These are phyloP conservation scores for Rhopalosiphum padi DNA, from an alignment of 1,140 invertebrate genomes.

Conservation along the genomic window DNA sequence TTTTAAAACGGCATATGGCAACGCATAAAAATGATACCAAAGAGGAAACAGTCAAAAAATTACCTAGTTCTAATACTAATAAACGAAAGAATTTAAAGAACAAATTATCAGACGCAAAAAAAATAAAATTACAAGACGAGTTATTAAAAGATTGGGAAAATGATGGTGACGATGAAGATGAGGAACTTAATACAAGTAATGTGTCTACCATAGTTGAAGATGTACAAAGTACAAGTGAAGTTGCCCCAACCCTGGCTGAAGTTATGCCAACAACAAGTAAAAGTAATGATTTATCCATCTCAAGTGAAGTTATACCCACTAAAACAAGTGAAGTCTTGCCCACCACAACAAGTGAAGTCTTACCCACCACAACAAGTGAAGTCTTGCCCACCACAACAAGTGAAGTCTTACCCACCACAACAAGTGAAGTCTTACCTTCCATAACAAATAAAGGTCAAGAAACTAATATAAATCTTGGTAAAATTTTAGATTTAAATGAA, in stretches of 20 bases:
- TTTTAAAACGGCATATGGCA: not conserved
- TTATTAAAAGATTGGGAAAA: conserved; percentile 42
- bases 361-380: no score
- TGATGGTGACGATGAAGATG: not conserved
- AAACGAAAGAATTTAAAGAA: not conserved
- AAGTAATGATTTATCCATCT: no score
- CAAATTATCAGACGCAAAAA: not conserved
- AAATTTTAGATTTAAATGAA: not conserved
- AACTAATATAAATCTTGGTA: not conserved
- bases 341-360: not conserved
- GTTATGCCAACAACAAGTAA: not conserved
- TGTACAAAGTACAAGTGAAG: not conserved
- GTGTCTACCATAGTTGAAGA: not conserved
- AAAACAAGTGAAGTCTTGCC: not conserved
- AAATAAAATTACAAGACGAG: conserved; percentile 23
- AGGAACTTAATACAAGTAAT: not conserved
- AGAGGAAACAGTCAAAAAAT: not conserved
- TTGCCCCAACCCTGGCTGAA: not conserved
- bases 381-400: not conserved
- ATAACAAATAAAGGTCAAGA: not conserved
- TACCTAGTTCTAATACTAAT: not conserved
- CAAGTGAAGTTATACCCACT: not conserved
- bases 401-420: not conserved
- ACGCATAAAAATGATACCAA: not conserved
- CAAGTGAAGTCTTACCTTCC: no score